Evolutionary conservation across 64 coral and sea anemone species (phyloP).

Genomic region (Actinia equina): DNA sequence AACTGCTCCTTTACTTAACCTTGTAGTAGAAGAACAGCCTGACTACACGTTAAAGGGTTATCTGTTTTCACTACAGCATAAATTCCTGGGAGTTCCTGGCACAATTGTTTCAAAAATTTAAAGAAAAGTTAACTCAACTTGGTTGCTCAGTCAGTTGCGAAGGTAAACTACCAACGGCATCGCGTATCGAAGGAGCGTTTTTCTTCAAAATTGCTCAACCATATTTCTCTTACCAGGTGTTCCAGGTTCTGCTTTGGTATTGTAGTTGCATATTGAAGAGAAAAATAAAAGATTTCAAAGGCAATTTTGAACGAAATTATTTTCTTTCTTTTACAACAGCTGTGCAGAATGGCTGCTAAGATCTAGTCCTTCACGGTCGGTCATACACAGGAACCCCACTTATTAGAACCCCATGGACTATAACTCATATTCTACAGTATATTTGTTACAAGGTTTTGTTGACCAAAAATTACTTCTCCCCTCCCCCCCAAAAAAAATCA

Average conservation of each 20-base stretch:
- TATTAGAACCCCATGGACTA: too few species aligned
- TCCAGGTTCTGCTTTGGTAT: not conserved
- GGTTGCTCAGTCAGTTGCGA: constrained; percentile 1
- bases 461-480: too few species aligned
- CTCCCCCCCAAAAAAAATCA: too few species aligned
- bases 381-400: not conserved
- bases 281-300: not conserved
- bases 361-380: not conserved
- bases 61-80: not conserved
- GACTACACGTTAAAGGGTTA: not conserved
- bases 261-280: not conserved
- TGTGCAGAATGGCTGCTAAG: not conserved
- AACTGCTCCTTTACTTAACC: not conserved
- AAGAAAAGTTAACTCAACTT: not conserved
- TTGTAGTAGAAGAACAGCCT: not conserved
- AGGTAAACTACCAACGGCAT: not conserved
- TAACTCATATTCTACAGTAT: not conserved
- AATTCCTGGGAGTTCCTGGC: not conserved
- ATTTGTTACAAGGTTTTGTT: too few species aligned
- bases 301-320: not conserved
- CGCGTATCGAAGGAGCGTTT: not conserved
- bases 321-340: not conserved
- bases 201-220: not conserved
- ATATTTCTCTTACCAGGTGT: not conserved
- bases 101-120: not conserved